phyloP scores from a whole-genome alignment of 2,797 vertebrate genomes.

The Peromyscus aztecus region DNA sequence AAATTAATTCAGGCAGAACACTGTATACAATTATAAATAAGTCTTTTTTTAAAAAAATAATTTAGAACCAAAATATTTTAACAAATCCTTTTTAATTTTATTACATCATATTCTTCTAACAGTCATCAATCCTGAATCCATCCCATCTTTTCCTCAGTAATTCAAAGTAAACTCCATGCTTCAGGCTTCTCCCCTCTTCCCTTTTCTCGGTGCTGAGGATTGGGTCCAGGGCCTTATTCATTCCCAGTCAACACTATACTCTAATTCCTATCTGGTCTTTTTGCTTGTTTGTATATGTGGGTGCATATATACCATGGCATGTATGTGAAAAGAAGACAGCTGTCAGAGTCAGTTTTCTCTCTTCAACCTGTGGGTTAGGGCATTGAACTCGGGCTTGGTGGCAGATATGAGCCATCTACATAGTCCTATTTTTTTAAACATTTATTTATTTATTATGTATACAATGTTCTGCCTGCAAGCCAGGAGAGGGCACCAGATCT shows the following conservation, averaged over 20 bases:
- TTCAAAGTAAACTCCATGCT: background rate
- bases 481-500: no score
- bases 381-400: background rate
- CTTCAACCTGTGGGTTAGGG: background rate
- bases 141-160: background rate
- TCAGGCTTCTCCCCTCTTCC: background rate
- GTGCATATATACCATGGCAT: background rate
- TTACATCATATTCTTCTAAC: background rate
- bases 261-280: background rate
- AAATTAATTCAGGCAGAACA: no score
- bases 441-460: no score
- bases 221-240: background rate
- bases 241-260: background rate
- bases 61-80: slow-evolving; percentile 36
- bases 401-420: background rate
- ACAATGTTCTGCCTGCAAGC: no score
- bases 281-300: background rate
- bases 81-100: slow-evolving; percentile 53
- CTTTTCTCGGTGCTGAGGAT: background rate
- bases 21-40: no score
- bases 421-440: background rate
- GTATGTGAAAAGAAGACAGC: background rate
- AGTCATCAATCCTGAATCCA: background rate
- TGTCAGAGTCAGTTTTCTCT: background rate
- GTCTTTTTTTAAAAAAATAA: background rate